Evolutionary conservation across 2,797 vertebrate species (phyloP).

Genomic region (Sebastes taczanowskii): DNA sequence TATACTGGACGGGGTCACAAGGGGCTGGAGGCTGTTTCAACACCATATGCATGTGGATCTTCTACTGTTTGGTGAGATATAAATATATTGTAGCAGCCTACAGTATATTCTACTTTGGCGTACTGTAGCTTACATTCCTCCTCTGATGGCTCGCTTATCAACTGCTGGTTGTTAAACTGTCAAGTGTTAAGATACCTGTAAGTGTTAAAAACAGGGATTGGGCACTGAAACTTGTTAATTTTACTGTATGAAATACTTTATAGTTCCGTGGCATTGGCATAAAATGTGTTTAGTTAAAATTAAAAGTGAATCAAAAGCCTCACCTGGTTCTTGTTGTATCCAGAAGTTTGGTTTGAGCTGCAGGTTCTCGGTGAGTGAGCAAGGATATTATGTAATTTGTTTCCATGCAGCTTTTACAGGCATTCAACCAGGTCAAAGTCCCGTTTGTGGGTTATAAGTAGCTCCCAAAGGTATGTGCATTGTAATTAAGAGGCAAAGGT

Average conservation of each 20-base stretch:
- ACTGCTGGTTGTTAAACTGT: neutral
- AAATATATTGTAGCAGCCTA: neutral
- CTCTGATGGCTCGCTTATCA: neutral
- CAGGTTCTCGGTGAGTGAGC: neutral
- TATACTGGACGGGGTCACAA: neutral
- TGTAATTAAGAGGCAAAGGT: neutral
- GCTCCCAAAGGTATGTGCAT: neutral
- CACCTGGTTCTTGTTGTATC: conserved; percentile 24
- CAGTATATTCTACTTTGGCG: neutral
- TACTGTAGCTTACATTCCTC: neutral
- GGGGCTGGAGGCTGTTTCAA: neutral
- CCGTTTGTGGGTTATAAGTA: neutral
- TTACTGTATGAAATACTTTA: neutral
- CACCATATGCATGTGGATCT: neutral
- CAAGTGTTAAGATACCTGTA: neutral
- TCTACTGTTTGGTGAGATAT: neutral
- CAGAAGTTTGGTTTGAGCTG: neutral
- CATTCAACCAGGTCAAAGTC: conserved; percentile 31
- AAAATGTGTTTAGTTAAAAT: neutral
- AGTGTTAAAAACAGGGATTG: neutral
- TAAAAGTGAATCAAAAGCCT: neutral
- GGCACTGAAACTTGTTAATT: neutral
- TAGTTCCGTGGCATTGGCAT: neutral
- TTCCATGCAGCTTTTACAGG: neutral
- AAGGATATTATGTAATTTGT: neutral